phyloP scores from a whole-genome alignment of 2,797 vertebrate species.

The Salmo trutta region DNA sequence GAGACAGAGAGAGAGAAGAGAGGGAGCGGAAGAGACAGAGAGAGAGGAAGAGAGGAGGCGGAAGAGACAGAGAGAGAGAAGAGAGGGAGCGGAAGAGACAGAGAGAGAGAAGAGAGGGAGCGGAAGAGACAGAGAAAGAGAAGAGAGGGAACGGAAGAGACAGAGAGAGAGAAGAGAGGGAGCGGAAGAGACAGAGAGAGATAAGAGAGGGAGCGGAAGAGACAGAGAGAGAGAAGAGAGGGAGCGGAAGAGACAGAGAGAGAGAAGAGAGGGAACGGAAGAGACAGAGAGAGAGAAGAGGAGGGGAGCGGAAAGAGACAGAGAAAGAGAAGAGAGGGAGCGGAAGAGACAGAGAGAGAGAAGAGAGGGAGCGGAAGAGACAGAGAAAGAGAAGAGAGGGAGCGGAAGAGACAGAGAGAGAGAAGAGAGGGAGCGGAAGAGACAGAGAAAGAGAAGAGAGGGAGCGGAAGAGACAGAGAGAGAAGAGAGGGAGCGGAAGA shows the following conservation, averaged over 20 bases:
- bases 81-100: too few species aligned
- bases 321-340: too few species aligned
- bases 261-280: slow-evolving; percentile 20
- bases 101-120: too few species aligned
- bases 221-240: neutral
- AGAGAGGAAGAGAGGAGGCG: too few species aligned
- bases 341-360: slow-evolving; percentile 2
- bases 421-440: slow-evolving; percentile 33
- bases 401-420: slow-evolving; percentile 3
- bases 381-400: neutral
- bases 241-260: neutral
- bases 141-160: too few species aligned
- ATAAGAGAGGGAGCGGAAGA: slow-evolving; percentile 24
- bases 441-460: slow-evolving; percentile 1
- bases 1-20: too few species aligned
- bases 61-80: too few species aligned
- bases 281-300: too few species aligned
- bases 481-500: slow-evolving; percentile 18
- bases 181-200: too few species aligned
- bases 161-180: slow-evolving; percentile 19
- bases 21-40: too few species aligned
- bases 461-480: neutral
- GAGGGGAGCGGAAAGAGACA: slow-evolving; percentile 28
- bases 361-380: slow-evolving; percentile 36
- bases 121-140: slow-evolving; percentile 26